Evolutionary conservation across 1,140 invertebrate genomes (phyloP).

Genomic region (Ptiloglossa arizonensis): DNA sequence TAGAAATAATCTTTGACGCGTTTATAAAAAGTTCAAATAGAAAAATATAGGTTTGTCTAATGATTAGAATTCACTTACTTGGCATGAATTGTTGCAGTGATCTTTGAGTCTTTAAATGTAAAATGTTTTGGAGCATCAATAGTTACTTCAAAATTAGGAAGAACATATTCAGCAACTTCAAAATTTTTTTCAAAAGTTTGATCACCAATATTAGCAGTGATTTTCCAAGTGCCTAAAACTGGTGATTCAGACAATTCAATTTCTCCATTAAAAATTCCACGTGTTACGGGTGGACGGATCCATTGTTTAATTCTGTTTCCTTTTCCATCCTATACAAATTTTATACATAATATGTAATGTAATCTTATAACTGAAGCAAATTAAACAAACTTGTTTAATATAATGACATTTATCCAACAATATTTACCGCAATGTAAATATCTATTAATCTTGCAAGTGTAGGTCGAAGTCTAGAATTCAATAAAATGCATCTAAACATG

Average conservation of each 20-base stretch:
- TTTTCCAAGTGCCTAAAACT: constrained; percentile 95
- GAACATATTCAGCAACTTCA: constrained; percentile 94
- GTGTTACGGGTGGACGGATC: constrained; percentile 85
- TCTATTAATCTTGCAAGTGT: constrained; percentile 83
- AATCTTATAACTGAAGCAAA: not conserved
- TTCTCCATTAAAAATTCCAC: constrained; percentile 90
- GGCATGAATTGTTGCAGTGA: constrained; percentile 90
- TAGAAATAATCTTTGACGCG: not conserved
- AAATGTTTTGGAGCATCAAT: constrained; percentile 91
- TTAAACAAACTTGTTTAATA: not conserved
- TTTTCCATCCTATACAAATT: constrained; percentile 85
- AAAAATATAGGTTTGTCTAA: not conserved
- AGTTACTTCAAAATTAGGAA: constrained; percentile 95
- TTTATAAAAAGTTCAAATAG: not conserved
- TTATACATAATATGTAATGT: not conserved
- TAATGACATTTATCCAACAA: not conserved
- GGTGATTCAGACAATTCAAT: constrained; percentile 91
- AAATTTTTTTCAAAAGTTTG: constrained; percentile 88
- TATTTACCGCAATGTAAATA: constrained; percentile 84
- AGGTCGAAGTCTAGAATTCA: constrained; percentile 89
- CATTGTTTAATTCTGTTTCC: constrained; percentile 92
- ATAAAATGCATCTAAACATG: constrained; percentile 91
- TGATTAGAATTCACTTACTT: constrained; percentile 85
- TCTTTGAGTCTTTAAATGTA: constrained; percentile 89
- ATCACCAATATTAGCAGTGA: constrained; percentile 84